A percentile compares a stretch with the other conserved stretches of the same genome.
Conservation (phyloP, 1,140 invertebrate genomes). For the Pseudoatta argentina region DNA sequence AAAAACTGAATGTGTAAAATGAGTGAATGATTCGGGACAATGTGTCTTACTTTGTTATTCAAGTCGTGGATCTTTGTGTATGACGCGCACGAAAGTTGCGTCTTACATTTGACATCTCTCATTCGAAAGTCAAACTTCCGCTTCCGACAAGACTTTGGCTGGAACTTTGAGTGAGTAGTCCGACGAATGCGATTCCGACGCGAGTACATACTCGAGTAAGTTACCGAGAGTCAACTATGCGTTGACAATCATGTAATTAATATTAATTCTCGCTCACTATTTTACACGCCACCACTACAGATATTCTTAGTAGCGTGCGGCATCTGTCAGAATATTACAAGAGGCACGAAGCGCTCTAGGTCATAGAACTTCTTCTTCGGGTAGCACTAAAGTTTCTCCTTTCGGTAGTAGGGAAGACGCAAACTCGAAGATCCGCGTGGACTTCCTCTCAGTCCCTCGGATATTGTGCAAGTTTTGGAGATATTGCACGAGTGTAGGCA, state of each 20-base stretch:
- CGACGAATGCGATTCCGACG: conserved; percentile 17
- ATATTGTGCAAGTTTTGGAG: conserved; percentile 72
- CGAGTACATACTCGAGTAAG: conserved; percentile 23
- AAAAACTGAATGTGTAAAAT: not conserved
- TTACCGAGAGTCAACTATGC: conserved; percentile 49
- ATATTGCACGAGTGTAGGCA: conserved; percentile 58
- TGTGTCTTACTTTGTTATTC: not conserved
- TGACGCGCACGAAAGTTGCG: not conserved
- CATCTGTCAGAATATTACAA: conserved; percentile 50
- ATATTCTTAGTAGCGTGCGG: not conserved
- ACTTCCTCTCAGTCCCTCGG: conserved; percentile 21
- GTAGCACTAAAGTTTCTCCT: conserved; percentile 38
- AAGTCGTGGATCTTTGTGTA: not conserved
- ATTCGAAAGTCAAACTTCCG: conserved; percentile 34
- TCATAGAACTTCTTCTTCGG: conserved; percentile 54
- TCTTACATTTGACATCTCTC: conserved; percentile 14
- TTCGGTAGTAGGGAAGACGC: conserved; percentile 40
- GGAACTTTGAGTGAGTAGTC: conserved; percentile 11
- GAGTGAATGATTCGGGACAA: not conserved
- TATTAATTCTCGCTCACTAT: conserved; percentile 58
- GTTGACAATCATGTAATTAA: conserved; percentile 61
- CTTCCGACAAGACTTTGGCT: not conserved
- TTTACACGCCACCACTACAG: conserved; percentile 5
- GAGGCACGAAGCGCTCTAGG: conserved; percentile 39
- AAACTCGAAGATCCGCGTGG: conserved; percentile 65